Evolutionary conservation across 1,140 invertebrate genomes (phyloP).

Genomic region (Meloidogyne chitwoodi): DNA sequence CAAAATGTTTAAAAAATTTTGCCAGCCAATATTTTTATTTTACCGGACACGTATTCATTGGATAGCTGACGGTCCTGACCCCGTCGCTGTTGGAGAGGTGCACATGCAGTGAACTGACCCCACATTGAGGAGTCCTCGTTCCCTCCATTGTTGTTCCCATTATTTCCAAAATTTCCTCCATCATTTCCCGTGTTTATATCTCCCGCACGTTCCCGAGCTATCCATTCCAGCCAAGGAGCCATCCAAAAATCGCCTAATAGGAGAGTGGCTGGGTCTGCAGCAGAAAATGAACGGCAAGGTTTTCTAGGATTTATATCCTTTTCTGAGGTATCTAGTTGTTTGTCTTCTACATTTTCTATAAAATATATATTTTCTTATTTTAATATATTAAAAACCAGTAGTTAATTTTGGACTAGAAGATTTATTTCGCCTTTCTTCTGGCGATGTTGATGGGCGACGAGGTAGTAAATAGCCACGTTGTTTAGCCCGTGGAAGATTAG

Average conservation of each 20-base stretch:
- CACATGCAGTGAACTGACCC: conserved; percentile 40
- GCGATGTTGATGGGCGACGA: conserved; percentile 40
- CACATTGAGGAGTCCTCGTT: conserved; percentile 63
- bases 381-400: not conserved
- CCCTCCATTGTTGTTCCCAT: conserved; percentile 1
- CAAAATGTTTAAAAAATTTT: not conserved
- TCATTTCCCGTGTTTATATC: not conserved
- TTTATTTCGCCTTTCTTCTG: not conserved
- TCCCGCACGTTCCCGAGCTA: conserved; percentile 33
- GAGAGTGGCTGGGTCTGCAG: conserved; percentile 38
- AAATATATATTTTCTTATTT: not conserved
- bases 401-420: not conserved
- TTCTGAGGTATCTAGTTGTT: not conserved
- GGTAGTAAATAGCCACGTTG: not conserved
- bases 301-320: conserved; percentile 13
- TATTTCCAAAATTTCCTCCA: conserved; percentile 10
- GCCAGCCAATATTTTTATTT: not conserved
- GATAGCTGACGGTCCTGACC: conserved; percentile 11
- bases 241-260: conserved; percentile 58
- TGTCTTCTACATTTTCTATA: not conserved
- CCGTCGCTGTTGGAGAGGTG: conserved; percentile 31
- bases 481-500: not conserved
- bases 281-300: conserved; percentile 25
- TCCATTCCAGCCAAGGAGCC: conserved; percentile 55
- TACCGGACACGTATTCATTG: conserved; percentile 35